A percentile compares a stretch with the other conserved stretches of the same genome.
phyloP scores from a whole-genome alignment of 2,888 invertebrate genomes.

The Cephus pulcher region DNA sequence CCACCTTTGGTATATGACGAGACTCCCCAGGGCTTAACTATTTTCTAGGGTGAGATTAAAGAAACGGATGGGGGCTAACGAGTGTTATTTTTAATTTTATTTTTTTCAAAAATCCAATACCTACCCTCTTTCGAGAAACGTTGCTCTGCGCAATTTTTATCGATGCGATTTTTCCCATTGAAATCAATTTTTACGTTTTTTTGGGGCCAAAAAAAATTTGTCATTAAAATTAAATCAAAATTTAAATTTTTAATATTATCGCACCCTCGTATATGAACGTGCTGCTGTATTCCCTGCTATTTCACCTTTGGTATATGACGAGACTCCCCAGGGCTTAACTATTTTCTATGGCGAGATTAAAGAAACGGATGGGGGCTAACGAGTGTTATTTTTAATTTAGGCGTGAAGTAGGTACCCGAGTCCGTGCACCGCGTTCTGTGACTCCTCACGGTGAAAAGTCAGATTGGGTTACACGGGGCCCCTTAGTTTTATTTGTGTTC shows the following conservation, averaged over 20 bases:
- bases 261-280: neutral
- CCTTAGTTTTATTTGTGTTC: too few relatives aligned
- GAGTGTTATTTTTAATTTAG: conserved; percentile 5
- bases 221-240: too few relatives aligned
- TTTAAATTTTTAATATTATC: rapidly evolving
- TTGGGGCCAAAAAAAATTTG: too few relatives aligned
- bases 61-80: neutral
- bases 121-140: too few relatives aligned
- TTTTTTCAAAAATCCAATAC: too few relatives aligned
- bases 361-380: conserved; percentile 2
- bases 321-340: neutral
- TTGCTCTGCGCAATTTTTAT: too few relatives aligned
- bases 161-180: too few relatives aligned
- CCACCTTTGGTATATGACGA: neutral
- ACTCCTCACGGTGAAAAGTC: neutral
- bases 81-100: neutral
- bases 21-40: neutral
- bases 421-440: neutral
- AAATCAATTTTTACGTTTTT: too few relatives aligned
- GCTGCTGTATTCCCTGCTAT: neutral
- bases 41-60: neutral
- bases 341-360: conserved; percentile 2
- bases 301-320: neutral
- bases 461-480: neutral
- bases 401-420: neutral